phyloP scores from a whole-genome alignment of 2,113 vertebrate species.

The Nerophis ophidion region DNA sequence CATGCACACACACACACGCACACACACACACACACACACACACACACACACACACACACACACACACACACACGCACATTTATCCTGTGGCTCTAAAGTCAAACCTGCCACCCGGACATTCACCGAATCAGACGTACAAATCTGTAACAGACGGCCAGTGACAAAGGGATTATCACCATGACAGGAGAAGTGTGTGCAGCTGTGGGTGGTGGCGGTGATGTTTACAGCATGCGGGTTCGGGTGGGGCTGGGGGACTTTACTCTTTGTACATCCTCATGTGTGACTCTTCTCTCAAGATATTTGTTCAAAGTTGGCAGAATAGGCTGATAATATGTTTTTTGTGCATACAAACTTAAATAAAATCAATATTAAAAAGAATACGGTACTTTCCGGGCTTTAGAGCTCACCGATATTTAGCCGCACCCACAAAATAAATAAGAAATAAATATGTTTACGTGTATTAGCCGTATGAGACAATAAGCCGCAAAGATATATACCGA shows the following conservation, averaged over 20 bases:
- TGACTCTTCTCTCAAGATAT: slow-evolving; percentile 15
- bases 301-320: background rate
- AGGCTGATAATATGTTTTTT: background rate
- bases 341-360: no score
- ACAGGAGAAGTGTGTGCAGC: slow-evolving; percentile 74
- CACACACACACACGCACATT: slow-evolving; percentile 25
- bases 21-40: slow-evolving; percentile 31
- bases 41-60: slow-evolving; percentile 30
- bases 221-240: slow-evolving; percentile 34
- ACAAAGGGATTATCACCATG: slow-evolving; percentile 91
- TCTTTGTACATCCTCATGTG: slow-evolving; percentile 49
- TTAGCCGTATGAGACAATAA: no score
- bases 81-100: slow-evolving; percentile 63
- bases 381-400: no score
- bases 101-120: slow-evolving; percentile 72
- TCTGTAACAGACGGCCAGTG: slow-evolving; percentile 91
- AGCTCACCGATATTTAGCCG: no score
- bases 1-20: slow-evolving; percentile 17
- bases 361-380: no score
- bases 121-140: slow-evolving; percentile 80
- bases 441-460: no score
- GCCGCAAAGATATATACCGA: no score
- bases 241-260: slow-evolving; percentile 17
- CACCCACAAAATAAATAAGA: no score
- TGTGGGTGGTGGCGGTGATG: slow-evolving; percentile 65